Base-by-base conservation (phyloP, 2,113 vertebrate genomes). In the Pachycephala philippinensis region DNA sequence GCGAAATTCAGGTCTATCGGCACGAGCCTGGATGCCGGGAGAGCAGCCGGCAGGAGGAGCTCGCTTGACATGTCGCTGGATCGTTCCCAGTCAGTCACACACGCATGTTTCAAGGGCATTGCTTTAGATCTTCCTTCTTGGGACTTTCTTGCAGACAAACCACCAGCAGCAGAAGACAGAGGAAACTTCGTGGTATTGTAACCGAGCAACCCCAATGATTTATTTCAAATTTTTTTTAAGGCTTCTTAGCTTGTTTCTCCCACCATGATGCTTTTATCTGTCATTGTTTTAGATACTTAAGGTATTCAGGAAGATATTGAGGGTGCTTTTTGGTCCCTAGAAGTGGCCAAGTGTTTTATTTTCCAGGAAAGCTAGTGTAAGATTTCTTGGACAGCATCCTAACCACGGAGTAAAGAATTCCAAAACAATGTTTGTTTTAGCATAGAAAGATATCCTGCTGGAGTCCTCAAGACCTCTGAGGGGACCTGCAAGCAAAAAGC, bases 31-130 rank as follows among this genome's bases (percentile, higher is more conserved):
- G 61, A 13, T 37, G 69, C 60, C n/a, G n/a, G 30, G 31, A 70
- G 64, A 86, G 9, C 72, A 84, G 86, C 96, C 96, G 87, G 96
- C 89, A 97, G 96, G 96, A 95, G 96, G 96, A 96, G 96, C 96
- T 89, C 93, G 52, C 59, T 70, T 52, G 91, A 90, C 95, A n/a
- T 28, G 9, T 12, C 56, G 12, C 63, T 22, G 60, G 15, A 35
- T 65, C n/a, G 0, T n/a, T 64, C 80, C 37, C 12, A 0, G 77
- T 9, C 47, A 11, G 19, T 19, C 39, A 7, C 7, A 61, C 59
- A 18, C 17, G 11, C 39, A 0, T 27, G 39, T 78, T 92, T 89
- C 91, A 93, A 92, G 95, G 84, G 19, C 69, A 81, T 81, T 52
- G 1, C 56, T 72, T 72, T 11, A 37, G 30, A 63, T 39, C 71